Evolutionary conservation across 2,888 invertebrate species (phyloP).

Genomic region (Drosophila dives): DNA sequence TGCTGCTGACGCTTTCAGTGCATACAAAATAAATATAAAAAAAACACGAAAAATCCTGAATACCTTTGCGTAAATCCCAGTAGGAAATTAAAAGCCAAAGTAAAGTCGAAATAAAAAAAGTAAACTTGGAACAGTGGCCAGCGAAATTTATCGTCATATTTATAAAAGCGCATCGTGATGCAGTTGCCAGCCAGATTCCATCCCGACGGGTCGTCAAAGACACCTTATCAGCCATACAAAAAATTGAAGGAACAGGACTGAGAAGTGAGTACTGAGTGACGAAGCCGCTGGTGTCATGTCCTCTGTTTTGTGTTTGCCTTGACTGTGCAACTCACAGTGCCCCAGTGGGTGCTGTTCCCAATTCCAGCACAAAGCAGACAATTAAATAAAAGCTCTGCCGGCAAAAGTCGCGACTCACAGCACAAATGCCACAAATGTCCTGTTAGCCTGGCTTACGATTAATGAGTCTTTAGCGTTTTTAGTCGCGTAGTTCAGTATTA

Average conservation of each 20-base stretch:
- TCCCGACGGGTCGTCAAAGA: slow-evolving; percentile 48
- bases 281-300: slow-evolving; percentile 60
- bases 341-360: slow-evolving; percentile 7
- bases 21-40: slow-evolving; percentile 40
- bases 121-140: slow-evolving; percentile 42
- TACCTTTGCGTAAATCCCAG: slow-evolving; percentile 77
- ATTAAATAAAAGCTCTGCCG: slow-evolving; percentile 64
- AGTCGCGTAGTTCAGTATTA: slow-evolving; percentile 50
- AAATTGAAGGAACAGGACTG: slow-evolving; percentile 34
- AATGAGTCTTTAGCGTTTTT: slow-evolving; percentile 82
- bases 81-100: slow-evolving; percentile 81
- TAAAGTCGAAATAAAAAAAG: slow-evolving; percentile 56
- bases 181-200: slow-evolving; percentile 30
- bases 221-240: slow-evolving; percentile 53
- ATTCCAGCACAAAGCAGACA: slow-evolving; percentile 43
- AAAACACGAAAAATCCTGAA: slow-evolving; percentile 20
- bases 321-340: slow-evolving; percentile 10
- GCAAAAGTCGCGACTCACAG: slow-evolving; percentile 64
- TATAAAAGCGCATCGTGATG: slow-evolving; percentile 66
- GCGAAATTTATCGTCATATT: slow-evolving; percentile 72
- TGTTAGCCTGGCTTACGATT: slow-evolving; percentile 65
- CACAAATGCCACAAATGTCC: slow-evolving; percentile 60
- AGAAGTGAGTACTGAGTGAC: slow-evolving; percentile 60
- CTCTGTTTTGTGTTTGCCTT: slow-evolving; percentile 45
- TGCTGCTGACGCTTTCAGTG: slow-evolving; percentile 32